Base-by-base conservation (phyloP, 2,113 vertebrate genomes). In the Patagioenas fasciata region DNA sequence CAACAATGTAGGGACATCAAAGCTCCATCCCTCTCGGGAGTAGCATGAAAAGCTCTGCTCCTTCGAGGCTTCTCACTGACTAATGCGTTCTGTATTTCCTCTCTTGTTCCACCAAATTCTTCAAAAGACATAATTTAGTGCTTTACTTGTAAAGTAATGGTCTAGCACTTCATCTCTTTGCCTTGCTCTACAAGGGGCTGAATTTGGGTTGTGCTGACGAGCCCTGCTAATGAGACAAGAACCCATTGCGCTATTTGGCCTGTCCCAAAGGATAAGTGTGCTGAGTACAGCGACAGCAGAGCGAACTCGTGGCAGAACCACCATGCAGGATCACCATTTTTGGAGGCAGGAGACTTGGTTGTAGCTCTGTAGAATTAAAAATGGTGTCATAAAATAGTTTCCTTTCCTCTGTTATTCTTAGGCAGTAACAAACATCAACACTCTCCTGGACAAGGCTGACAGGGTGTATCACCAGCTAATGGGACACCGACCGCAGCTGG, bases 351-450 rank as follows among this genome's bases (percentile, higher is more conserved):
- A 32, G 15, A 15, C 17, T 53, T 73, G 36, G 13, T 62, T 24
- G 17, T 5, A 65, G 18, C 34, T 66, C 24, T 75, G 65, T 25
- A 11, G 38, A 25, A 51, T 34, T 77, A 48, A 34, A 86, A 83
- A 9, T 26, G 9, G 5, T 2, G 1, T 47, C 29, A 3, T 25
- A 21, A 61, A 80, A 14, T 72, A 23, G 5, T 50, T 88, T 64
- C 28, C 28, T 34, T 73, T 81, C 42, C 56, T n/a, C 67, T 92
- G 91, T 77, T 28, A 79, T 28, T 60, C 17, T 6, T 54, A 99
- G 99, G 99, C 99, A 7, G 99, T 99, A 72, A 99, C 99, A 58
- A 99, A 99, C 95, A 99, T 99, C 91, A 99, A 99, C 94, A 99
- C 99, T 0, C 98, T 99, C 62, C 97, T 99, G 97, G 99, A 99